Evolutionary conservation across 2,888 invertebrate genomes (phyloP).

Genomic region (Pyrrhosoma nymphula): DNA sequence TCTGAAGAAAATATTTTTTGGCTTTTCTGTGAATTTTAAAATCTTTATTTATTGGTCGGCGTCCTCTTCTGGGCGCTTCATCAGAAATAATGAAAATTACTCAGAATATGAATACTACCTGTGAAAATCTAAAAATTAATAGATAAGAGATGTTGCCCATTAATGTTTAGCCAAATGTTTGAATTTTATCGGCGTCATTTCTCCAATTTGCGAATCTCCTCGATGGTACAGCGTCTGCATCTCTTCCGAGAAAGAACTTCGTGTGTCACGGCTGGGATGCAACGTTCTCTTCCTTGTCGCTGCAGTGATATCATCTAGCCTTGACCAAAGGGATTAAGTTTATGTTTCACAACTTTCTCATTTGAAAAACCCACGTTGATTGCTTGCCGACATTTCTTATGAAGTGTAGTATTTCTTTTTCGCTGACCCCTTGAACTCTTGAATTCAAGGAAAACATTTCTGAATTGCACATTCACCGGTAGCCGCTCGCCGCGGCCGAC

Average conservation of each 20-base stretch:
- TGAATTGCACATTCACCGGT: neutral
- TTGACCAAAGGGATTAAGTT: neutral
- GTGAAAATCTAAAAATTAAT: too few species aligned
- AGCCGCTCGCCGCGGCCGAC: neutral
- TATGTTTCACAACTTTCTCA: neutral
- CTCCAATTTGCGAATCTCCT: neutral
- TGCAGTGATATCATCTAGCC: neutral
- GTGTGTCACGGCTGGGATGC: neutral
- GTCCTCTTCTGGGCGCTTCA: too few species aligned
- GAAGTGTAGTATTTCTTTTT: neutral
- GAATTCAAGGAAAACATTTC: neutral
- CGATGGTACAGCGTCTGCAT: neutral
- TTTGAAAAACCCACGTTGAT: neutral
- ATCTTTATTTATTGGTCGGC: too few species aligned
- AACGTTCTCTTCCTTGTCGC: neutral
- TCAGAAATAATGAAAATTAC: too few species aligned
- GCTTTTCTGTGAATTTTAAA: too few species aligned
- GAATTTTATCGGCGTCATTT: neutral
- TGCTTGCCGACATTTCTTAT: neutral
- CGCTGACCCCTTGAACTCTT: neutral
- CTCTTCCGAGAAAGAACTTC: neutral
- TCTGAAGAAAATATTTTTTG: too few species aligned
- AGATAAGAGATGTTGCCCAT: too few species aligned
- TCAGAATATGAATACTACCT: too few species aligned
- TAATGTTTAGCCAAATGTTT: too few species aligned